These are phyloP conservation scores for Donacobius atricapilla DNA, from an alignment of 2,113 vertebrate genomes.

Conservation along the genomic window DNA sequence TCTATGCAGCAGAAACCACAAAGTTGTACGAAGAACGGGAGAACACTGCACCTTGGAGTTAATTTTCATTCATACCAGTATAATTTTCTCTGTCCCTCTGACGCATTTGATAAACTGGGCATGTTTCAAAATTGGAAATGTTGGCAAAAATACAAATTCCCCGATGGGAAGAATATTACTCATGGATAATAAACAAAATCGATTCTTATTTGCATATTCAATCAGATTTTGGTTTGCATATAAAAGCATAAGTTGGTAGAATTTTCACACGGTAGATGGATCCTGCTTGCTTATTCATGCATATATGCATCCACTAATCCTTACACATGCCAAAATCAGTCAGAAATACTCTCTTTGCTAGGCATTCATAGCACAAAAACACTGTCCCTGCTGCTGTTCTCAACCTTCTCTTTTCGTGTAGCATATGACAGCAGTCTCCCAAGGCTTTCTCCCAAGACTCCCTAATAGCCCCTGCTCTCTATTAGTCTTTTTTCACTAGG, in stretches of 20 bases:
- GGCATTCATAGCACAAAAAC: constrained; percentile 46
- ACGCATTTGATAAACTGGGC: constrained; percentile 46
- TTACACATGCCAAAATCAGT: constrained; percentile 37
- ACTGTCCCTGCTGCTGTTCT: constrained; percentile 23
- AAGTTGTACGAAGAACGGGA: accelerated
- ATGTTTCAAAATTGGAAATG: background rate
- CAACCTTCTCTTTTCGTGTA: background rate
- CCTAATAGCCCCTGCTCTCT: background rate
- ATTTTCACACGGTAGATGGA: constrained; percentile 56
- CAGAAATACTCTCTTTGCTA: constrained; percentile 38
- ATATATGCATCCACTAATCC: constrained; percentile 49
- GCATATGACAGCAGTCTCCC: background rate
- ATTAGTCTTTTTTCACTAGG: background rate
- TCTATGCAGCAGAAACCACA: background rate
- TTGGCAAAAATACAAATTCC: constrained; percentile 45
- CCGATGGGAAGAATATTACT: constrained; percentile 42
- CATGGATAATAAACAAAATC: constrained; percentile 60
- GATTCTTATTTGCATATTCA: constrained; percentile 60
- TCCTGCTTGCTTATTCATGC: constrained; percentile 44
- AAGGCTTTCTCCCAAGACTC: background rate
- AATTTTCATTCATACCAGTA: background rate
- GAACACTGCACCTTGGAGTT: background rate
- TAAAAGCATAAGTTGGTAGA: constrained; percentile 49
- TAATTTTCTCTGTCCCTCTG: background rate
- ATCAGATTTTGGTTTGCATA: constrained; percentile 56